phyloP scores from a whole-genome alignment of 2,113 vertebrate species.

The Tetraodon nigroviridis region DNA sequence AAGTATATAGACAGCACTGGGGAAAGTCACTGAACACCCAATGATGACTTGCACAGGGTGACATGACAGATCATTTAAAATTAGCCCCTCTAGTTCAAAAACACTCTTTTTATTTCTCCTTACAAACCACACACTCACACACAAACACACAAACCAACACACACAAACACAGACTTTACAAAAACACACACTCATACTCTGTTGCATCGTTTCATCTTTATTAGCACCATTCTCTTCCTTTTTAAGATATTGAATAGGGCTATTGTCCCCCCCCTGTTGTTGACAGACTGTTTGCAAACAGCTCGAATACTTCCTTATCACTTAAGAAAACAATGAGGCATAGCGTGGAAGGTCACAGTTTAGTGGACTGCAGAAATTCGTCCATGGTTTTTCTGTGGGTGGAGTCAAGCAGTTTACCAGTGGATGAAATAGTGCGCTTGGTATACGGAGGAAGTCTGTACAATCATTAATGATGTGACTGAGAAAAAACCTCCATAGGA shows the following conservation, averaged over 20 bases:
- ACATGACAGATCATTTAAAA: constrained; percentile 52
- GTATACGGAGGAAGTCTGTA: constrained; percentile 1
- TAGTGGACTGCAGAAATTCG: constrained; percentile 1
- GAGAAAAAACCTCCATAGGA: no score
- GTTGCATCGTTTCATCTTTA: constrained; percentile 1
- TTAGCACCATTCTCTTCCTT: constrained; percentile 21
- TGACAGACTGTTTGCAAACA: constrained; percentile 48
- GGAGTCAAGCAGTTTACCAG: no score
- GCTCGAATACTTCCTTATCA: constrained; percentile 53
- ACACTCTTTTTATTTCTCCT: constrained; percentile 7
- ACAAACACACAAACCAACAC: neutral
- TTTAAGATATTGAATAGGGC: constrained; percentile 25
- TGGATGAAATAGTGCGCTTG: neutral
- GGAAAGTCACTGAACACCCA: constrained; percentile 62
- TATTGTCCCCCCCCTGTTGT: constrained; percentile 41
- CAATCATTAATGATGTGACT: constrained; percentile 14
- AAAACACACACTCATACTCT: neutral
- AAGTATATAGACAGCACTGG: constrained; percentile 24
- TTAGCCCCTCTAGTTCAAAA: constrained; percentile 28
- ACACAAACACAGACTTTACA: neutral
- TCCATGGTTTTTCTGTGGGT: no score
- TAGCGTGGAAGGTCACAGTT: constrained; percentile 12
- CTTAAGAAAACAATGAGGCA: constrained; percentile 37
- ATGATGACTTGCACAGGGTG: constrained; percentile 39
- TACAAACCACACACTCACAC: constrained; percentile 10